Evolutionary conservation across 2,797 vertebrate species (phyloP).

Genomic region (Trichosurus vulpecula): DNA sequence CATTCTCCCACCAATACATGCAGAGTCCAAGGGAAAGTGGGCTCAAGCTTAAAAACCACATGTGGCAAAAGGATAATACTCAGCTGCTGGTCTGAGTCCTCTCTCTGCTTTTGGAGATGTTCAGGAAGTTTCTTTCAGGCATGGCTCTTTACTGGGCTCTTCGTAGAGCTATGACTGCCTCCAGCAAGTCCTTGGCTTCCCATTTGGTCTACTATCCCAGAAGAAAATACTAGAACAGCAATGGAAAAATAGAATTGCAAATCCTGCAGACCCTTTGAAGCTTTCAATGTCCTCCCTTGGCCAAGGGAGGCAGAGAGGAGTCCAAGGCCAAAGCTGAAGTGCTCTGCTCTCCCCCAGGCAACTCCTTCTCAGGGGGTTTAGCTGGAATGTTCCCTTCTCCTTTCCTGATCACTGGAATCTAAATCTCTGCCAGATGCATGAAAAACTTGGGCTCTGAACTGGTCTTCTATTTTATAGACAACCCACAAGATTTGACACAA

Average conservation of each 20-base stretch:
- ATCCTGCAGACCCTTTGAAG: not conserved
- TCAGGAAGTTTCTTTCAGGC: not conserved
- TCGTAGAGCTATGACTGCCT: not conserved
- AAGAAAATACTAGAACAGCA: not conserved
- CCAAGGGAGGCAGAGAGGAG: slow-evolving; percentile 15
- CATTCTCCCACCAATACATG: not conserved
- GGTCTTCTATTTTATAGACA: not conserved
- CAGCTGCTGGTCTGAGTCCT: not conserved
- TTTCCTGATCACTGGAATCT: not conserved
- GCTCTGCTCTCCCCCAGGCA: not conserved
- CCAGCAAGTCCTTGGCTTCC: not conserved
- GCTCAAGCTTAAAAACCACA: not conserved
- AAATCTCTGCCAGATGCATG: not conserved
- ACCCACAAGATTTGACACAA: not conserved
- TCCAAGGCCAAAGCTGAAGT: not conserved
- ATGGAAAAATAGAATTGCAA: not conserved
- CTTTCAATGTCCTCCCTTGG: slow-evolving; percentile 5
- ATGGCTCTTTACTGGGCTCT: not conserved
- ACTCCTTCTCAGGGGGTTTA: not conserved
- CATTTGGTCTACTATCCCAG: not conserved
- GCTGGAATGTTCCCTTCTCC: not conserved
- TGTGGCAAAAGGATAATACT: not conserved
- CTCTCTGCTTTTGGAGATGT: not conserved
- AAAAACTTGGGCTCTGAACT: not conserved
- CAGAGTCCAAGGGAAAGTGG: not conserved